phyloP scores from a whole-genome alignment of 2,888 invertebrate genomes.

The Bimastos eiseni region DNA sequence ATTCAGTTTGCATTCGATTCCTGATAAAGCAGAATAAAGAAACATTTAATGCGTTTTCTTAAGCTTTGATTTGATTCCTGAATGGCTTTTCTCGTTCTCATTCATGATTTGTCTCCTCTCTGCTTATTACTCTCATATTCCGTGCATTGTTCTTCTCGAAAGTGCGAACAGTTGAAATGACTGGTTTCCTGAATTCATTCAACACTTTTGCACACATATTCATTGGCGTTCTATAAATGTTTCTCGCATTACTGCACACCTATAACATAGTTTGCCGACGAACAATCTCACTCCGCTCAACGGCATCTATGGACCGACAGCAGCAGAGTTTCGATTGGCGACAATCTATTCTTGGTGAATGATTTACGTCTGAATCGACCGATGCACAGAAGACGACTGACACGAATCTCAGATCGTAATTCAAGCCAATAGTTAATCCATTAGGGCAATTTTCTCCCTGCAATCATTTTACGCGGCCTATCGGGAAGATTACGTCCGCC shows the following conservation, averaged over 20 bases:
- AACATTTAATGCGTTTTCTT: no score
- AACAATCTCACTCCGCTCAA: neutral
- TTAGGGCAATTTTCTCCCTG: neutral
- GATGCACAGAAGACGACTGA: neutral
- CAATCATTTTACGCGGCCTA: neutral
- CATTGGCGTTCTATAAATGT: neutral
- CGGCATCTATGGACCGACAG: neutral
- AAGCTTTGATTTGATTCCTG: no score
- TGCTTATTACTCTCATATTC: no score
- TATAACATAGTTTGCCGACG: neutral
- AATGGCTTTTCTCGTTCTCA: no score
- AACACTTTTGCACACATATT: neutral
- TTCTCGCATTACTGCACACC: neutral
- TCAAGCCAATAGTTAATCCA: neutral
- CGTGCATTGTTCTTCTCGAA: neutral
- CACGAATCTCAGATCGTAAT: neutral
- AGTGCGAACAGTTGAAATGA: neutral
- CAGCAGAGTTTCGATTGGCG: neutral
- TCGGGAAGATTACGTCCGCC: neutral
- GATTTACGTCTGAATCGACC: conserved; percentile 2
- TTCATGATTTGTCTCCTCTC: no score
- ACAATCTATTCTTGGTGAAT: neutral
- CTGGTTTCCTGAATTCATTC: neutral
- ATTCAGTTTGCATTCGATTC: no score
- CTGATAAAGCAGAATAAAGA: no score